phyloP scores from a whole-genome alignment of 2,888 invertebrate species.

The Galeopsomyia nigrocyanea region DNA sequence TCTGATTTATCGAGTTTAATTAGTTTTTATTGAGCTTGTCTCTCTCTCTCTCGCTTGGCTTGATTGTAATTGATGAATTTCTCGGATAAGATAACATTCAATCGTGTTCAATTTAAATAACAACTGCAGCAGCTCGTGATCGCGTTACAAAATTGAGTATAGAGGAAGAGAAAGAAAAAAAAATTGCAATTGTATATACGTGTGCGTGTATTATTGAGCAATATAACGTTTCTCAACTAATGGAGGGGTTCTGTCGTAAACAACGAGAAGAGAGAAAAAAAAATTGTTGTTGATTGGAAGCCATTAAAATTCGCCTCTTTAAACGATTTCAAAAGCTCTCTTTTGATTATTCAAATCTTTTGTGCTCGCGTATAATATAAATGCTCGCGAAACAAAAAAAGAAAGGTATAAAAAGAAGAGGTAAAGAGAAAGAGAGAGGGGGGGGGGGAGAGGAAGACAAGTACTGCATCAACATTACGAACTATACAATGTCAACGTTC shows the following conservation, averaged over 20 bases:
- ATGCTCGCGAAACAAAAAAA: not conserved
- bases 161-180: not conserved
- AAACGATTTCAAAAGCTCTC: conserved; percentile 19
- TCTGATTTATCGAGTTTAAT: conserved; percentile 28
- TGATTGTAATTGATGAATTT: conserved; percentile 37
- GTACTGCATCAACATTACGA: conserved; percentile 14
- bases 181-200: too few species aligned
- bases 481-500: conserved; percentile 40
- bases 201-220: too few species aligned
- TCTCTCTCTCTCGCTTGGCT: too few species aligned
- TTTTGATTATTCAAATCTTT: conserved; percentile 10
- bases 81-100: conserved; percentile 26
- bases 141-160: not conserved
- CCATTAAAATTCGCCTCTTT: conserved; percentile 24
- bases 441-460: conserved; percentile 2
- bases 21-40: conserved; percentile 33
- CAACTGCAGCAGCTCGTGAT: not conserved
- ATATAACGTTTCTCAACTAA: too few species aligned
- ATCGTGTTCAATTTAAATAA: conserved; percentile 27
- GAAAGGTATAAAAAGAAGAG: too few species aligned
- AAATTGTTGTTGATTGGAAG: conserved; percentile 16
- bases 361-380: conserved; percentile 30
- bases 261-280: too few species aligned
- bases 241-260: too few species aligned
- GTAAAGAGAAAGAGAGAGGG: not conserved